Evolutionary conservation across 2,113 vertebrate species (phyloP).

Genomic region (Ondatra zibethicus): DNA sequence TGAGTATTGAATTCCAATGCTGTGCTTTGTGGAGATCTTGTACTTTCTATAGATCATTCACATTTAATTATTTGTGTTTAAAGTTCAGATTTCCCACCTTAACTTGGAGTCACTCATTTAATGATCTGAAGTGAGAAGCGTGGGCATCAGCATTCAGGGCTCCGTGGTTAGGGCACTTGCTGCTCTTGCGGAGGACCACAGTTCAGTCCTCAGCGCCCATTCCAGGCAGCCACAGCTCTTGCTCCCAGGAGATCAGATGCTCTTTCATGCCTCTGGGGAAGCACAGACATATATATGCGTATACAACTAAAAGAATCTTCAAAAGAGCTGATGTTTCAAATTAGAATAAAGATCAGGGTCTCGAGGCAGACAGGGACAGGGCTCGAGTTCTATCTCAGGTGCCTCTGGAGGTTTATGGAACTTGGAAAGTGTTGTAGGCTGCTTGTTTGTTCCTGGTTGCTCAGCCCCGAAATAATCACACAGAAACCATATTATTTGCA

Average conservation of each 20-base stretch:
- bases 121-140: neutral
- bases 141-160: neutral
- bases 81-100: neutral
- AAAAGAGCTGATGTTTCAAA: neutral
- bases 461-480: too few relatives aligned
- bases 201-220: neutral
- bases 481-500: too few relatives aligned
- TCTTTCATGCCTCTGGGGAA: neutral
- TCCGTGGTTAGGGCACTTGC: neutral
- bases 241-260: neutral
- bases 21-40: too few relatives aligned
- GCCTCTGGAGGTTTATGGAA: neutral
- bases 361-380: neutral
- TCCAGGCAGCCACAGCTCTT: neutral
- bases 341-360: neutral
- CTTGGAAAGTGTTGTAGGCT: neutral
- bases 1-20: neutral
- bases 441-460: too few relatives aligned
- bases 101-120: neutral
- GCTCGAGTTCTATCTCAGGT: neutral
- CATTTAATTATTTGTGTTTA: neutral
- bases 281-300: neutral
- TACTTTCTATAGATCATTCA: neutral
- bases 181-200: neutral
- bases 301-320: neutral